Conservation (phyloP, 2,797 vertebrate genomes). For the Bradypus variegatus region DNA sequence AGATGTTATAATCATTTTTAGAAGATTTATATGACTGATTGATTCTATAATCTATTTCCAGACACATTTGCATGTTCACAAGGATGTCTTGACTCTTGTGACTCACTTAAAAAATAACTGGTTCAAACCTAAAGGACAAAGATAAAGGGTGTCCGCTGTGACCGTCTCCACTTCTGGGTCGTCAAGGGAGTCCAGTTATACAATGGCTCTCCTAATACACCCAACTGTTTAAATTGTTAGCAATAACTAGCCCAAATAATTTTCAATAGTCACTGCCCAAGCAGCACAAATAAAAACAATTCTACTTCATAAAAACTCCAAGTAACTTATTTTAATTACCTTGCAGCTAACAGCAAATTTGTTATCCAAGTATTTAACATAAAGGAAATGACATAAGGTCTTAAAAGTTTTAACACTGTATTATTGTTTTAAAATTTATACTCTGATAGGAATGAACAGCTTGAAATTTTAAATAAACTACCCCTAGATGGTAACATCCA, state of each 20-base stretch:
- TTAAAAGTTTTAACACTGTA: background rate
- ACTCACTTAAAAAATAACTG: constrained; percentile 75
- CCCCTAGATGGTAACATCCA: background rate
- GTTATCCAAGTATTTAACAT: background rate
- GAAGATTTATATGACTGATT: background rate
- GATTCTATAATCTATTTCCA: background rate
- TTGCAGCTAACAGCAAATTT: background rate
- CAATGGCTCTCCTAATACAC: constrained; percentile 73
- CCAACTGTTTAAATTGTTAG: background rate
- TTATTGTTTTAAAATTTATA: background rate
- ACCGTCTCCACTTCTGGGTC: constrained; percentile 80
- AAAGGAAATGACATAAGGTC: background rate
- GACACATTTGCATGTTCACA: background rate
- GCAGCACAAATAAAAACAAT: background rate
- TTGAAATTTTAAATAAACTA: background rate
- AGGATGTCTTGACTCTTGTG: constrained; percentile 78
- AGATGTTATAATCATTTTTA: background rate
- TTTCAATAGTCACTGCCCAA: background rate
- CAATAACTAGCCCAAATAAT: background rate
- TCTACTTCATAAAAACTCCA: background rate
- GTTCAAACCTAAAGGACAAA: constrained; percentile 80
- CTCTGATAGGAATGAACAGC: background rate
- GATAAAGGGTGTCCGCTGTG: constrained; percentile 78
- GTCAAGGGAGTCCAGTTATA: constrained; percentile 72
- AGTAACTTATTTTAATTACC: background rate